A percentile compares a stretch with the other conserved stretches of the same genome.
phyloP scores from a whole-genome alignment of 2,888 invertebrate genomes.

The Augiades crinisus region DNA sequence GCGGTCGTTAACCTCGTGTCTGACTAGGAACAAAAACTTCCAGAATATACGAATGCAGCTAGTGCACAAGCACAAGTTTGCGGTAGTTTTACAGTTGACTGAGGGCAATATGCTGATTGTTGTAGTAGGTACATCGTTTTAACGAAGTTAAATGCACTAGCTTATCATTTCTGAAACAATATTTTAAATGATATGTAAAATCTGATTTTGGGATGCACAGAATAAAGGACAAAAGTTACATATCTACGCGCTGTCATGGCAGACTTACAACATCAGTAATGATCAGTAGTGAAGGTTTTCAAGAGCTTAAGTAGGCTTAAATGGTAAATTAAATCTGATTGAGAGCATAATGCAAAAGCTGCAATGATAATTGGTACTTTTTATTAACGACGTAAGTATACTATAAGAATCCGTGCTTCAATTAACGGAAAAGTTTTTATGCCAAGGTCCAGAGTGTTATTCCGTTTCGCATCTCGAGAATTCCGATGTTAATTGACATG shows the following conservation, averaged over 20 bases:
- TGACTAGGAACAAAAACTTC: conserved; percentile 2
- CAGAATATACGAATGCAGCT: background rate
- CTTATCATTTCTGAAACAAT: too few relatives aligned
- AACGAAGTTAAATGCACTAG: too few relatives aligned
- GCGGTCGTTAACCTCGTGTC: conserved; percentile 13
- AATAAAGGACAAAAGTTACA: too few relatives aligned
- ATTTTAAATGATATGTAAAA: too few relatives aligned
- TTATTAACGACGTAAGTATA: background rate
- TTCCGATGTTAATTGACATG: conserved; percentile 5
- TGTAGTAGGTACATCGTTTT: background rate
- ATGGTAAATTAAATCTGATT: too few relatives aligned
- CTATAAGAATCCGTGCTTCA: background rate
- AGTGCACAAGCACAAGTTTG: background rate
- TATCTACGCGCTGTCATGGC: too few relatives aligned
- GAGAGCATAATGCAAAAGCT: too few relatives aligned
- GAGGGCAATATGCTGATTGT: background rate
- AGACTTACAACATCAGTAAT: too few relatives aligned
- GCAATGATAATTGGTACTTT: background rate
- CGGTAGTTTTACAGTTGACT: background rate
- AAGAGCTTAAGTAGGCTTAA: too few relatives aligned
- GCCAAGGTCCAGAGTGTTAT: conserved; percentile 10
- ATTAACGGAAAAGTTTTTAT: conserved; percentile 13
- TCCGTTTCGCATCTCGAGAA: conserved; percentile 2
- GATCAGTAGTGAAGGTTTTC: too few relatives aligned
- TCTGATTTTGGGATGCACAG: too few relatives aligned